Base-by-base conservation (phyloP, 2,113 vertebrate genomes). In the Plotosus lineatus region DNA sequence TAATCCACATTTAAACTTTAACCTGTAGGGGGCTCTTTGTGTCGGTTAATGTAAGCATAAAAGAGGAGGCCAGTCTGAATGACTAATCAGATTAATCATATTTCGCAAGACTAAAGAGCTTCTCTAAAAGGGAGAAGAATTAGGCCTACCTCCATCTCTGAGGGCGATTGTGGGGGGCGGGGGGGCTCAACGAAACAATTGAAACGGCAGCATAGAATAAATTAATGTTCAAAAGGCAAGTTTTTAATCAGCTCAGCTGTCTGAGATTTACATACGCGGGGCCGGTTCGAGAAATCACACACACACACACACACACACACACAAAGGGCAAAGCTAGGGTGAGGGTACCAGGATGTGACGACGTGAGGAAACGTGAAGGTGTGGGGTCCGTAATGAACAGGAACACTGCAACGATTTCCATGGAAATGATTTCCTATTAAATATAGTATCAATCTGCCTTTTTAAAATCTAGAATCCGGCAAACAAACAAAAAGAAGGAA, bases 1-100 rank as follows among this genome's bases (percentile, higher is more conserved):
- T 98, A 97, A 97, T 98, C 97, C 96, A 97, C 96, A 95, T 97
- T 98, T 98, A 98, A 98, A 98, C 96, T 97, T 96, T 97, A 98
- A 97, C 95, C 96, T 96, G 95, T 95, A 94, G 95, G 96, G 96
- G 94, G 92, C 95, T 96, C 94, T 98, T 98, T 98, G 95, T 97
- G 95, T 94, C 95, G 93, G 94, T 95, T 97, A 98, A 98, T 97
- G 93, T 96, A 96, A 94, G 94, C 93, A 96, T 94, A 97, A 96
- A 96, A 92, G 92, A 90, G 95, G 90, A 91, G 93, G 91, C 90
- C 88, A 85, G 91, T 89, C 92, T 92, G 95, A 96, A 96, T 95
- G 93, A 92, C 93, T 97, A 97, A 98, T 99, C 94, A 97, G 95
- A 98, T 97, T 95, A 95, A 96, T 96, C 94, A 96, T 96, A 96